Evolutionary conservation across 2,888 invertebrate genomes (phyloP).

Genomic region (Cremastinae sp.): DNA sequence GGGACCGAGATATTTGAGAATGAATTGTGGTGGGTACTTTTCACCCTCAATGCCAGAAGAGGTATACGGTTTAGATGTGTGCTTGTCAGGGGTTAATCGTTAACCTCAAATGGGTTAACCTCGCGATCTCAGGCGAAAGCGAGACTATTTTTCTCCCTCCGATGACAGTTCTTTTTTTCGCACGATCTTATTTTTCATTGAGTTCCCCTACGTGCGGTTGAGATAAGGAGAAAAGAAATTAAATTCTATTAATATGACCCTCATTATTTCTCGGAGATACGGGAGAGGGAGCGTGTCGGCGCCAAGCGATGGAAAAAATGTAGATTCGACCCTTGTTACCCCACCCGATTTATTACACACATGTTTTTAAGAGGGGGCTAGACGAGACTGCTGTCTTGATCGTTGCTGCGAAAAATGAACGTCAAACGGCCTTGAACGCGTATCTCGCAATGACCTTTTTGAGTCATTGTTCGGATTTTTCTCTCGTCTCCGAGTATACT

Average conservation of each 20-base stretch:
- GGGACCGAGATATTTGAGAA: no score
- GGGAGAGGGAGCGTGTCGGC: conserved; percentile 3
- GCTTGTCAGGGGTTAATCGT: no score
- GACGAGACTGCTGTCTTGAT: conserved; percentile 30
- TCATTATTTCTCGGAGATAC: not conserved
- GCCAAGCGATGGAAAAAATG: not conserved
- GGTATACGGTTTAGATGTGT: no score
- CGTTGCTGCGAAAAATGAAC: conserved; percentile 35
- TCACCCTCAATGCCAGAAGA: no score
- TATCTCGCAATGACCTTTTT: conserved; percentile 51
- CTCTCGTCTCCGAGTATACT: conserved; percentile 40
- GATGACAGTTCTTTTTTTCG: no score
- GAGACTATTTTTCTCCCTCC: no score
- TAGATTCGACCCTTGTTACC: conserved; percentile 22
- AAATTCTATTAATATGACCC: conserved; percentile 12
- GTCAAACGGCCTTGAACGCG: conserved; percentile 43
- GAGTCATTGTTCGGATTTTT: conserved; percentile 51
- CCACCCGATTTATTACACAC: not conserved
- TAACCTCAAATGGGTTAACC: no score
- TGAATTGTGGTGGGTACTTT: no score
- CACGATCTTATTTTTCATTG: not conserved
- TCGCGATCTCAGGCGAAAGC: no score
- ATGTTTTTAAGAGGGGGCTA: conserved; percentile 7
- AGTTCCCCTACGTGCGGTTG: not conserved
- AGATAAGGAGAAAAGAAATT: not conserved